Evolutionary conservation across 2,113 vertebrate genomes (phyloP), one percentile per base, ranked within the genome.

Genomic region (Thalassarche chlororhynchos): DNA sequence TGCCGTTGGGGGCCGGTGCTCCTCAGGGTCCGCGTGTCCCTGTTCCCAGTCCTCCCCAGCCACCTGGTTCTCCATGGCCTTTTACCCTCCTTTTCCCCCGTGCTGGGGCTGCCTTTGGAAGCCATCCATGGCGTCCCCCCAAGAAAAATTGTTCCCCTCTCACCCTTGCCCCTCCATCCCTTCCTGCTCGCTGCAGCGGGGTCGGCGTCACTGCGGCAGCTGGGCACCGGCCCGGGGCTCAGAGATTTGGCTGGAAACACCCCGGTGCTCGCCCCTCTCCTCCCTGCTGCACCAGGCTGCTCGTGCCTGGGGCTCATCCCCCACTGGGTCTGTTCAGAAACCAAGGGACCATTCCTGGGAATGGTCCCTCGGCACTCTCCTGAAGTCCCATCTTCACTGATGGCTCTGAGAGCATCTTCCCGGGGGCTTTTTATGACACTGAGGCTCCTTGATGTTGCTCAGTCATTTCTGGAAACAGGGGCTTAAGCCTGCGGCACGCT

Each of bases 191-290:
- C 42, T 8, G 52, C 12, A 2, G n/a, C 2, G 3, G 44, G 24
- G 16, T 12, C 0, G 5, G 52, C 12, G 5, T 42, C n/a, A 0
- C 62, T 7, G 42, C 0, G 2, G 51, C 23, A 24, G 9, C 31
- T 5, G 47, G 51, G 47, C 25, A 15, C 7, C 20, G 9, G 44
- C 15, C n/a, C 5, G 6, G 1, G 32, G 38, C 77, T 58, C 4
- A 3, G 34, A 8, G 36, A 14, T 78, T 28, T 8, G 51, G n/a
- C 36, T 79, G 66, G 82, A 38, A 38, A 20, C 0, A 2, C 1
- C 4, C 32, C 46, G 0, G 1, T 14, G 34, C 44, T 72, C 10
- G 1, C 20, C 32, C 8, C 19, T 29, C 51, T 71, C 26, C 42
- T 10, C 9, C 40, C 20, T 17, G 32, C 52, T 21, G 52, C 25